Conservation (phyloP, 2,888 invertebrate genomes). For the Sminthurides aquaticus region DNA sequence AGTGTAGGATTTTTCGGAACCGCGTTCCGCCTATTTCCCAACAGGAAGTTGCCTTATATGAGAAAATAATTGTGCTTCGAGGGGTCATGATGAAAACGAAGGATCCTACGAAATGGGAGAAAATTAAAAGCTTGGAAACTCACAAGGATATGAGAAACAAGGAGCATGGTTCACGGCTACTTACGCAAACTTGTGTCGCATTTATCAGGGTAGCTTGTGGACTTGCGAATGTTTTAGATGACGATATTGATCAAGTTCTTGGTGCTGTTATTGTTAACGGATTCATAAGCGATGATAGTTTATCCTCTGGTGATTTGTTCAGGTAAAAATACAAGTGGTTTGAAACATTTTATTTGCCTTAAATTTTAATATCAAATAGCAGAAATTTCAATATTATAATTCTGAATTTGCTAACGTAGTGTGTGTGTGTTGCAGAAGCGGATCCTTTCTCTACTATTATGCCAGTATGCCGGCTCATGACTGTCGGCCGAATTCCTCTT, state of each 20-base stretch:
- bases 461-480: slow-evolving; percentile 37
- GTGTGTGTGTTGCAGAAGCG: slow-evolving; percentile 15
- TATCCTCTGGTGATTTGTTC: slow-evolving; percentile 9
- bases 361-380: background rate
- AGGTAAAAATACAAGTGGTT: slow-evolving; percentile 8
- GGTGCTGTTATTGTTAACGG: slow-evolving; percentile 25
- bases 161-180: slow-evolving; percentile 7
- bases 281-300: slow-evolving; percentile 26
- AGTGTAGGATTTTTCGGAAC: slow-evolving; percentile 19
- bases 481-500: slow-evolving; percentile 38
- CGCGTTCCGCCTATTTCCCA: background rate
- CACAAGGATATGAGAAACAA: slow-evolving; percentile 14
- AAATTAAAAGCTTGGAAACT: slow-evolving; percentile 23
- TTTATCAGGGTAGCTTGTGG: slow-evolving; percentile 25
- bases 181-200: slow-evolving; percentile 11
- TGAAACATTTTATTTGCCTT: no score
- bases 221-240: slow-evolving; percentile 12
- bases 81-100: slow-evolving; percentile 12
- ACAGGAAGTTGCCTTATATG: slow-evolving; percentile 9
- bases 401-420: background rate
- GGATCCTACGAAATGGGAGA: slow-evolving; percentile 12
- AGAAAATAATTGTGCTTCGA: slow-evolving; percentile 24
- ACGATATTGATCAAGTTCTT: slow-evolving; percentile 23
- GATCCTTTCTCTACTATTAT: slow-evolving; percentile 29
- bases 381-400: background rate